These are phyloP conservation scores for Sander vitreus DNA, from an alignment of 2,113 vertebrate species.

Conservation along the genomic window DNA sequence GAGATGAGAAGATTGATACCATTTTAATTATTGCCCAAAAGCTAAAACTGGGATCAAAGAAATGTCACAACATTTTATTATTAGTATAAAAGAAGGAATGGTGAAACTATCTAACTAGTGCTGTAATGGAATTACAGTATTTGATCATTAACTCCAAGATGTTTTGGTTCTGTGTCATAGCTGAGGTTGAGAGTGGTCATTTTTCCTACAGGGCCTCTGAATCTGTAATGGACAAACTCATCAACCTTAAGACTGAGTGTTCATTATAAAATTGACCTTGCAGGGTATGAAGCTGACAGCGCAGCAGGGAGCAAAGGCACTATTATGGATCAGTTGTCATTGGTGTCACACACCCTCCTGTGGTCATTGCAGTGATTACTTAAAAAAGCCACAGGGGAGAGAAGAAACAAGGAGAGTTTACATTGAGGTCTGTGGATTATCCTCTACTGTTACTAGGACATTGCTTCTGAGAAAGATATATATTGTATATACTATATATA, in stretches of 20 bases:
- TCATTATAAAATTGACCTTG: slow-evolving; percentile 17
- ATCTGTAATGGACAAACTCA: background rate
- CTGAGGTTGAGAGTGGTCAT: background rate
- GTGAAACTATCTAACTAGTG: background rate
- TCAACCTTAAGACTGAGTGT: background rate
- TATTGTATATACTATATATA: background rate
- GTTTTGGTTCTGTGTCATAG: background rate
- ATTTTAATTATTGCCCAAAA: background rate
- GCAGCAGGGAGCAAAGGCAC: slow-evolving; percentile 1
- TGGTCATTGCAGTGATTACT: slow-evolving; percentile 17
- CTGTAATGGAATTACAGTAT: background rate
- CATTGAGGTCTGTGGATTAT: slow-evolving; percentile 1
- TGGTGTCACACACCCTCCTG: slow-evolving; percentile 34
- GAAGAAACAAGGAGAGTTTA: background rate
- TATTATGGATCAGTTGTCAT: slow-evolving; percentile 40
- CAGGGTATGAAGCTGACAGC: background rate
- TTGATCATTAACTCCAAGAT: background rate
- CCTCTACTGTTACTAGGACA: background rate
- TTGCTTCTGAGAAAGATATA: background rate
- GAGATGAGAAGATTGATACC: too few relatives aligned
- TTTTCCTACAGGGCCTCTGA: background rate
- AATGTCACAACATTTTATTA: background rate
- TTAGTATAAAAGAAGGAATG: background rate
- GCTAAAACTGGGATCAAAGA: background rate
- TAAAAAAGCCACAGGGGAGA: slow-evolving; percentile 8